Evolutionary conservation across 2,888 invertebrate species (phyloP).

Genomic region (Drosophila tanythrix): DNA sequence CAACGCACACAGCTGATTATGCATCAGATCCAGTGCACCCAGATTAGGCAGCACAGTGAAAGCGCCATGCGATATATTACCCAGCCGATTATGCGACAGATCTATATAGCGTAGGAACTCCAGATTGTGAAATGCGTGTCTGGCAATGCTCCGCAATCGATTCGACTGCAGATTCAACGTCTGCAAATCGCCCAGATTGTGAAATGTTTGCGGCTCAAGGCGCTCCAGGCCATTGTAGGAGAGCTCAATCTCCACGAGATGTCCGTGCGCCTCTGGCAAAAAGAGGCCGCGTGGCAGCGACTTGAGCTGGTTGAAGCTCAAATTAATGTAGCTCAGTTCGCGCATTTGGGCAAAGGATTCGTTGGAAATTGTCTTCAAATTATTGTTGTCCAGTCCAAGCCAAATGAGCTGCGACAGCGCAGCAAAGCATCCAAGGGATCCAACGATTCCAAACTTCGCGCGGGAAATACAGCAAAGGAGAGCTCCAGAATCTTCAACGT

Average conservation of each 20-base stretch:
- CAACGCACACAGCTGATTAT: slow-evolving; percentile 90
- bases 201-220: slow-evolving; percentile 90
- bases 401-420: slow-evolving; percentile 90
- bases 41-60: slow-evolving; percentile 91
- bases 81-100: slow-evolving; percentile 92
- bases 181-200: slow-evolving; percentile 89
- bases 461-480: slow-evolving; percentile 92
- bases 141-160: slow-evolving; percentile 89
- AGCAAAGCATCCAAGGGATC: slow-evolving; percentile 92
- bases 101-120: slow-evolving; percentile 92
- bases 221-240: slow-evolving; percentile 92
- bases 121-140: slow-evolving; percentile 91
- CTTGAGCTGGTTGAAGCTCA: slow-evolving; percentile 93
- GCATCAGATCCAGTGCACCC: slow-evolving; percentile 92
- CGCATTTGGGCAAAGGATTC: slow-evolving; percentile 90
- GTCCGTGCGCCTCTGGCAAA: slow-evolving; percentile 89
- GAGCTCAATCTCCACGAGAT: slow-evolving; percentile 91
- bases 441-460: slow-evolving; percentile 81
- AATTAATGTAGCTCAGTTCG: slow-evolving; percentile 91
- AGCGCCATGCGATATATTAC: slow-evolving; percentile 89
- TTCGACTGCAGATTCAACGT: slow-evolving; percentile 92
- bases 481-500: slow-evolving; percentile 93
- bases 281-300: slow-evolving; percentile 89
- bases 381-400: slow-evolving; percentile 95
- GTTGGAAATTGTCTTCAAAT: slow-evolving; percentile 90